These are phyloP conservation scores for Diorhabda sublineata DNA, from an alignment of 1,140 invertebrate genomes.

Conservation along the genomic window DNA sequence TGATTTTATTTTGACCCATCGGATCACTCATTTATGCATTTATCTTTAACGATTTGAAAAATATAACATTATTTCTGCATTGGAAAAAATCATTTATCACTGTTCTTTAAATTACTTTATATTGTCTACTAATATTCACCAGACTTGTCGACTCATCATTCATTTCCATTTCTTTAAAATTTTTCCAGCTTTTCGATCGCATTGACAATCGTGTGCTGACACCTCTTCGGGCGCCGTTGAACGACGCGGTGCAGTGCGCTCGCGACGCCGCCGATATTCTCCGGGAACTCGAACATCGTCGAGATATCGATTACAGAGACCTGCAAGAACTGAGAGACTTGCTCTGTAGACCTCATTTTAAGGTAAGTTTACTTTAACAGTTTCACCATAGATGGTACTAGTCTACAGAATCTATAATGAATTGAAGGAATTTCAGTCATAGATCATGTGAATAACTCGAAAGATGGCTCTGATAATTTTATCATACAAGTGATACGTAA, in stretches of 20 bases:
- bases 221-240: conserved; percentile 67
- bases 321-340: conserved; percentile 76
- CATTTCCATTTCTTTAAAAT: conserved; percentile 5
- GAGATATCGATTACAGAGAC: conserved; percentile 51
- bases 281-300: conserved; percentile 54
- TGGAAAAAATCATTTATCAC: too few relatives aligned
- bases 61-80: too few relatives aligned
- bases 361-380: conserved; percentile 56
- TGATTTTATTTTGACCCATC: too few relatives aligned
- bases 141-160: too few relatives aligned
- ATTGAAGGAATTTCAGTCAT: too few relatives aligned
- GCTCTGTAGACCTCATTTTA: conserved; percentile 76
- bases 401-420: not conserved
- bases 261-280: conserved; percentile 70
- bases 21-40: too few relatives aligned
- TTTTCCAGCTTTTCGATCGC: conserved; percentile 75
- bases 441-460: too few relatives aligned
- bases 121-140: too few relatives aligned
- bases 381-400: not conserved
- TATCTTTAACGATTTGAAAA: too few relatives aligned
- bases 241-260: conserved; percentile 73
- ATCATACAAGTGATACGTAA: too few relatives aligned
- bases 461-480: too few relatives aligned
- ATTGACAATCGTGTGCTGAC: conserved; percentile 75
- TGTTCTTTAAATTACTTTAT: too few relatives aligned